Evolutionary conservation across 2,797 vertebrate species (phyloP), one percentile per base, ranked within the genome.

Genomic region (Sebastes itinus): DNA sequence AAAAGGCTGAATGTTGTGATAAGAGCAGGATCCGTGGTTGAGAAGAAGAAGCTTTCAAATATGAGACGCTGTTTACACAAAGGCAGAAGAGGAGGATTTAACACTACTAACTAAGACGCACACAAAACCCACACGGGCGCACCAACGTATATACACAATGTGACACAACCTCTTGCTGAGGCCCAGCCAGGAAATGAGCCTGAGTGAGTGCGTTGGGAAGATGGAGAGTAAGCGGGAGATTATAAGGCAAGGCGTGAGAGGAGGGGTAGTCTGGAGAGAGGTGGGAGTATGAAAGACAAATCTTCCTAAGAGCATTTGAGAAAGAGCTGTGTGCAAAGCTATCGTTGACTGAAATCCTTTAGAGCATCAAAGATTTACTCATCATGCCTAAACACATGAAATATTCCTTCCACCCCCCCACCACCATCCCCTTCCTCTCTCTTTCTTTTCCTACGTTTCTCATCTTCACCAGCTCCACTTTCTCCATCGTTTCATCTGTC

Each of bases 261-360:
- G 92, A 92, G 91, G 92, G 91, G 85, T 86, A 91, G 91, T 93
- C 88, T 90, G 92, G 73, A 77, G 90, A 92, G 91, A 92, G 92
- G 93, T 94, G 92, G 92, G 93, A 93, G 92, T 92, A 93, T 94
- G 93, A 94, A 95, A 95, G 94, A 94, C 94, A 93, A 93, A 94
- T 95, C 93, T 94, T 91, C 89, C 91, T 92, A 92, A 92, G 92
- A 94, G 88, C 75, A 60, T 91, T 92, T 90, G 90, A 92, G 90
- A 85, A 85, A 81, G 91, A 88, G 93, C 88, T 84, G 68, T 83
- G 84, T 77, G 92, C 87, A 90, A 87, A 91, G 92, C 91, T 87
- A 91, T 90, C 88, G 72, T 88, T 87, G 91, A 94, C 90, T 90
- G 79, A 93, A 94, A 94, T 94, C 91, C 92, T 90, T 93, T 92